Conservation (phyloP, 2,113 vertebrate species). For the Rhea pennata region DNA sequence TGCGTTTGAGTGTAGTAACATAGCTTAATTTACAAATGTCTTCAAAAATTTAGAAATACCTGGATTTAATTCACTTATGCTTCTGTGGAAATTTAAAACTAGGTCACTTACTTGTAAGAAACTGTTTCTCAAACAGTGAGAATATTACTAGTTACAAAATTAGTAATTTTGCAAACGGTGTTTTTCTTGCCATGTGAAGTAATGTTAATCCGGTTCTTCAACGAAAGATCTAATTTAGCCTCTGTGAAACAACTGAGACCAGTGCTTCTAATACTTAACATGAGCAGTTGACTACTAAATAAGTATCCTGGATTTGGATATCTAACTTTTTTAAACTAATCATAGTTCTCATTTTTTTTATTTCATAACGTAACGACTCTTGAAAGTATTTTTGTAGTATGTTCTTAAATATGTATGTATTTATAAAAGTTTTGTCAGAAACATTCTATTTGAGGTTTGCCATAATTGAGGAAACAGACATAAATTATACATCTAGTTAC, state of each 20-base stretch:
- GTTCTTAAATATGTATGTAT: slow-evolving; percentile 33
- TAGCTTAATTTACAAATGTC: background rate
- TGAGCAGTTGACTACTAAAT: background rate
- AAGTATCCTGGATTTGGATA: background rate
- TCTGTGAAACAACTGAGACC: background rate
- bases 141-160: background rate
- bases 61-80: background rate
- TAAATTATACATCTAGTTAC: slow-evolving; percentile 62
- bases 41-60: background rate
- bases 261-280: background rate
- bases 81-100: background rate
- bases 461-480: slow-evolving; percentile 63
- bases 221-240: background rate
- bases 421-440: slow-evolving; percentile 55
- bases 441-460: slow-evolving; percentile 67
- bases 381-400: slow-evolving; percentile 46
- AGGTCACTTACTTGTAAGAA: background rate
- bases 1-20: background rate
- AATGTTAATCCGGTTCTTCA: background rate
- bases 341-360: slow-evolving; percentile 29
- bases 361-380: slow-evolving; percentile 12
- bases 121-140: background rate
- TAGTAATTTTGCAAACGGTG: background rate
- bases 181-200: background rate
- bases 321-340: slow-evolving; percentile 12